Percentiles rank a stretch among this genome's conserved stretches.
phyloP scores from a whole-genome alignment of 2,797 vertebrate genomes.

The Steatocranus sp. region DNA sequence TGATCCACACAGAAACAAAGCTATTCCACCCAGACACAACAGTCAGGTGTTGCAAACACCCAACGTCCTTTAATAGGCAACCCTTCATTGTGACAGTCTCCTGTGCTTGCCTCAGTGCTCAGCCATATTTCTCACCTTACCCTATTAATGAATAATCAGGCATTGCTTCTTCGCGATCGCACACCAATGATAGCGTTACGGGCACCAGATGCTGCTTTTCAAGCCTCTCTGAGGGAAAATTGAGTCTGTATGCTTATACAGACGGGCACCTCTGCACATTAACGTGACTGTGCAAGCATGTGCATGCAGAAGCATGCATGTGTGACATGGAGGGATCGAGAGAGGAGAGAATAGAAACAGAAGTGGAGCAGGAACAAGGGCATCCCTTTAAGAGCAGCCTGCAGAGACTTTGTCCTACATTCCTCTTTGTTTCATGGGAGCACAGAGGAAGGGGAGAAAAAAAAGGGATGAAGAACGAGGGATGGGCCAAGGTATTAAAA shows the following conservation, averaged over 20 bases:
- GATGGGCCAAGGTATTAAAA: slow-evolving; percentile 62
- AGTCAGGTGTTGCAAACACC: slow-evolving; percentile 3
- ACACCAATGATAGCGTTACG: slow-evolving; percentile 54
- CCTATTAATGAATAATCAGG: slow-evolving; percentile 65
- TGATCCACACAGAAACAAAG: neutral
- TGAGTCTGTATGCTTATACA: neutral
- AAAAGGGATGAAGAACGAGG: slow-evolving; percentile 42
- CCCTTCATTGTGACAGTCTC: slow-evolving; percentile 30
- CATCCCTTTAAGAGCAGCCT: slow-evolving; percentile 71
- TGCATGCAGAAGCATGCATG: neutral
- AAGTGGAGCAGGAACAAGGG: slow-evolving; percentile 75
- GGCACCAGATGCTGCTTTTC: neutral
- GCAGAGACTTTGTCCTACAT: slow-evolving; percentile 74
- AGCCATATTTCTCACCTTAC: slow-evolving; percentile 69
- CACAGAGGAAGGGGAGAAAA: slow-evolving; percentile 32
- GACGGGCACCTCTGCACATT: neutral
- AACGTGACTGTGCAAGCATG: slow-evolving; percentile 49
- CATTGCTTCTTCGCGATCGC: slow-evolving; percentile 52
- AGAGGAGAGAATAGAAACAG: slow-evolving; percentile 50
- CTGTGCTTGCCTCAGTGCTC: slow-evolving; percentile 29
- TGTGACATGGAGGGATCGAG: slow-evolving; percentile 29
- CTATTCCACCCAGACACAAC: neutral
- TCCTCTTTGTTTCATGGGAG: slow-evolving; percentile 62
- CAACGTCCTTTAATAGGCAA: slow-evolving; percentile 20
- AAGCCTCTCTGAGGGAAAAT: slow-evolving; percentile 12